These are phyloP conservation scores for Dyspetes luteomarginatus DNA, from an alignment of 2,888 invertebrate genomes.

Conservation along the genomic window DNA sequence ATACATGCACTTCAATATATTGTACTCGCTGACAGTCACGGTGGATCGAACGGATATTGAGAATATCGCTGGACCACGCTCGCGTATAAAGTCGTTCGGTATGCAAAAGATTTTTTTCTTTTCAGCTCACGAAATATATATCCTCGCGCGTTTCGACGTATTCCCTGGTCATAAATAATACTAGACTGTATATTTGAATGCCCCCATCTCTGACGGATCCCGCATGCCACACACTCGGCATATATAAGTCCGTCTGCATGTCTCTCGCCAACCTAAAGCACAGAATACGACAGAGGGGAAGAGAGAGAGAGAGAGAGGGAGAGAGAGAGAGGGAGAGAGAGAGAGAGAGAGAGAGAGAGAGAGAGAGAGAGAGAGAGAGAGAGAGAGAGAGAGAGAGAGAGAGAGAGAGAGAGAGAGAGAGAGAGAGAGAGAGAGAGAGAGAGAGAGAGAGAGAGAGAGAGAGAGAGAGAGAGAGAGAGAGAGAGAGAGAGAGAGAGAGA, in stretches of 20 bases:
- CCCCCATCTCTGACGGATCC: constrained; percentile 78
- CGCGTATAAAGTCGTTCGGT: constrained; percentile 61
- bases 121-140: constrained; percentile 60
- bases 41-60: constrained; percentile 40
- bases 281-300: constrained; percentile 7
- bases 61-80: constrained; percentile 57
- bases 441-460: constrained; percentile 4
- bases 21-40: background rate
- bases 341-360: constrained; percentile 6
- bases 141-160: constrained; percentile 73
- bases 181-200: constrained; percentile 81
- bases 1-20: background rate
- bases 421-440: background rate
- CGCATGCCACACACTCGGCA: constrained; percentile 77
- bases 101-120: constrained; percentile 65
- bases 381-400: background rate
- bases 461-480: constrained; percentile 7
- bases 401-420: background rate
- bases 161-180: constrained; percentile 81
- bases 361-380: constrained; percentile 7
- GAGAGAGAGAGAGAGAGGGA: background rate
- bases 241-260: constrained; percentile 54
- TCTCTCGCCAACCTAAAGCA: constrained; percentile 37
- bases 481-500: background rate
- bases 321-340: background rate